Percentiles rank a stretch among this genome's conserved stretches.
phyloP scores from a whole-genome alignment of 2,113 vertebrate genomes.

The Chaetura pelagica region DNA sequence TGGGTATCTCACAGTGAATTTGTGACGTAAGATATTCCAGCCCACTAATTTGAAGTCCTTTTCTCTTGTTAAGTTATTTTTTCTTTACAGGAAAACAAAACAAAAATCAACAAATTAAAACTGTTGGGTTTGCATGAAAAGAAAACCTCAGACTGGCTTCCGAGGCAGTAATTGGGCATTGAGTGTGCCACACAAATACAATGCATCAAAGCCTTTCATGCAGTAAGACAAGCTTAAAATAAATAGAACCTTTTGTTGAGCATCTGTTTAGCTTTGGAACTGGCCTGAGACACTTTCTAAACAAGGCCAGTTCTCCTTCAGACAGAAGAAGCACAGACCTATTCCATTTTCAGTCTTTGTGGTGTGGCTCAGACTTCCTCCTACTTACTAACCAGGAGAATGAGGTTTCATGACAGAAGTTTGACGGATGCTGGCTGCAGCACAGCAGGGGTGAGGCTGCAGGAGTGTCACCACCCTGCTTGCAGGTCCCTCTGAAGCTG shows the following conservation, averaged over 20 bases:
- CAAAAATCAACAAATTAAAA: background rate
- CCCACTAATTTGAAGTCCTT: background rate
- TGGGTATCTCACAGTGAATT: background rate
- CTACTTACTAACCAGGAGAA: background rate
- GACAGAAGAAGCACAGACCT: background rate
- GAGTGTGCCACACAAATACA: slow-evolving; percentile 15
- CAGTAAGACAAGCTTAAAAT: background rate
- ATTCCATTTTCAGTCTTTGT: background rate
- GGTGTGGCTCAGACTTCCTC: background rate
- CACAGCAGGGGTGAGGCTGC: background rate
- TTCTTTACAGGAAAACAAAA: background rate
- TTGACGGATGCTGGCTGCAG: background rate
- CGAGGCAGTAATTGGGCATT: background rate
- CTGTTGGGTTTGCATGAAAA: slow-evolving; percentile 2
- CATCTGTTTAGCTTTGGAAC: slow-evolving; percentile 12
- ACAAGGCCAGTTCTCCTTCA: background rate
- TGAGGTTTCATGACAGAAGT: background rate
- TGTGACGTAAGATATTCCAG: background rate
- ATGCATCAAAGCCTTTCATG: background rate
- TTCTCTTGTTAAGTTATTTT: background rate
- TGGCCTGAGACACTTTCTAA: background rate
- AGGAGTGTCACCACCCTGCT: background rate
- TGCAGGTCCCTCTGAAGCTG: background rate
- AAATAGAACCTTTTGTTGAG: background rate
- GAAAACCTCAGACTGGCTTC: background rate